A percentile compares a stretch with the other conserved stretches of the same genome.
Conservation (phyloP, 2,113 vertebrate species). For the Aptenodytes forsteri region DNA sequence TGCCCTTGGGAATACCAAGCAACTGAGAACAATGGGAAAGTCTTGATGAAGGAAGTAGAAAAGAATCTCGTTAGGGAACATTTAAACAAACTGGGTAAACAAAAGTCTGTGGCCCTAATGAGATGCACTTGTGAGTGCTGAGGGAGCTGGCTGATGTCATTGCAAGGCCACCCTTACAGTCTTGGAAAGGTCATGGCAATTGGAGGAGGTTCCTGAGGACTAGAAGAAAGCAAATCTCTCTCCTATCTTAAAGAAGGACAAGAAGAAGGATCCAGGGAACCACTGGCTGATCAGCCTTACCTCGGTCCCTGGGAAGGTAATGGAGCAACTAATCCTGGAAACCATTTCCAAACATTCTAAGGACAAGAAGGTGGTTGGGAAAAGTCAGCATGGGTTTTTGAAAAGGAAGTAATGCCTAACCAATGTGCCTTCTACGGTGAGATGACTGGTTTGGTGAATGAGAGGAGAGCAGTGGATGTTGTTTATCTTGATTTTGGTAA, state of each 20-base stretch:
- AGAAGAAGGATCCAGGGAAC: not conserved
- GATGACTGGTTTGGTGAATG: not conserved
- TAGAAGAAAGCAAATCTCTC: not conserved
- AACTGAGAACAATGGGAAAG: not conserved
- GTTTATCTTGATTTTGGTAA: not conserved
- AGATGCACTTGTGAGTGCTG: not conserved
- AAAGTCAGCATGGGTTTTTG: not conserved
- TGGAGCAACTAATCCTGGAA: not conserved
- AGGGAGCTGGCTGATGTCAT: not conserved
- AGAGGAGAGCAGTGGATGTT: not conserved
- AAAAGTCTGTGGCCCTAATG: not conserved
- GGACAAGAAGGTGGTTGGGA: not conserved
- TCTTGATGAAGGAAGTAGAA: not conserved
- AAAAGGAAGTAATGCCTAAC: not conserved
- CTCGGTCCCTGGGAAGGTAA: not conserved
- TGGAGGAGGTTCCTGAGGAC: not conserved
- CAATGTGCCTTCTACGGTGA: not conserved
- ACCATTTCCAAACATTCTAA: not conserved
- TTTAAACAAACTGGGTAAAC: not conserved
- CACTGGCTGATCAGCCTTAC: not conserved
- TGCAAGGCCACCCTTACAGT: not conserved
- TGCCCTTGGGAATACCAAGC: not conserved
- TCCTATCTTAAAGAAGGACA: not conserved
- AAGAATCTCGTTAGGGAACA: not conserved
- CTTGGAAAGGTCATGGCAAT: not conserved